Conservation (phyloP, 2,888 invertebrate genomes). For the Molanna angustata region DNA sequence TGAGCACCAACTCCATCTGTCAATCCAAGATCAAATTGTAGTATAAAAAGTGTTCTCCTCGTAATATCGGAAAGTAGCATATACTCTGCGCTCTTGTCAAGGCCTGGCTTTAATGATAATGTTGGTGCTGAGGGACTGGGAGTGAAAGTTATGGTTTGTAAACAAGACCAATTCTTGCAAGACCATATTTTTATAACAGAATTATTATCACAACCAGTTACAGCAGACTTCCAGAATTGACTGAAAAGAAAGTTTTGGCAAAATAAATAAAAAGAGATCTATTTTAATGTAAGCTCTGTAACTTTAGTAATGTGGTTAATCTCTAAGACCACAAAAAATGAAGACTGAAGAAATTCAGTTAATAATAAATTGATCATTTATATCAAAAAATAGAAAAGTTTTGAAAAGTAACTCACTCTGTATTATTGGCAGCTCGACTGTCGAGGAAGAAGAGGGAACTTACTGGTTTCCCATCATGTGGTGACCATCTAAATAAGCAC, state of each 20-base stretch:
- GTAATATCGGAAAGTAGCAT: constrained; percentile 86
- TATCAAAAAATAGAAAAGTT: no score
- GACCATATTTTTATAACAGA: constrained; percentile 91
- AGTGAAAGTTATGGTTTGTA: constrained; percentile 79
- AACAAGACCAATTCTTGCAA: constrained; percentile 90
- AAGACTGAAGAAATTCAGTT: no score
- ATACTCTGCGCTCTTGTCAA: constrained; percentile 84
- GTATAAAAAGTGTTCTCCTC: constrained; percentile 78
- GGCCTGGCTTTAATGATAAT: constrained; percentile 67
- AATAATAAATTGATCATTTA: no score
- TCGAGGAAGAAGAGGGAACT: constrained; percentile 92
- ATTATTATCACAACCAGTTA: constrained; percentile 89
- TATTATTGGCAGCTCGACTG: constrained; percentile 76
- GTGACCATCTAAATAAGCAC: constrained; percentile 91
- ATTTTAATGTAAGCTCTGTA: no score
- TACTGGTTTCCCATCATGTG: constrained; percentile 84
- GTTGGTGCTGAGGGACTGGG: constrained; percentile 46
- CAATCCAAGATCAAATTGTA: constrained; percentile 67
- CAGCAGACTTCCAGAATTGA: constrained; percentile 93
- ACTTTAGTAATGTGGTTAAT: no score
- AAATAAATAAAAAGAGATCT: background rate
- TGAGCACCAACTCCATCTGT: constrained; percentile 57
- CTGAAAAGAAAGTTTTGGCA: constrained; percentile 41
- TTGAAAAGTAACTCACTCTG: constrained; percentile 63
- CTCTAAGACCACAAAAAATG: no score